phyloP scores from a whole-genome alignment of 1,140 invertebrate genomes.

The Drosophila persimilis region DNA sequence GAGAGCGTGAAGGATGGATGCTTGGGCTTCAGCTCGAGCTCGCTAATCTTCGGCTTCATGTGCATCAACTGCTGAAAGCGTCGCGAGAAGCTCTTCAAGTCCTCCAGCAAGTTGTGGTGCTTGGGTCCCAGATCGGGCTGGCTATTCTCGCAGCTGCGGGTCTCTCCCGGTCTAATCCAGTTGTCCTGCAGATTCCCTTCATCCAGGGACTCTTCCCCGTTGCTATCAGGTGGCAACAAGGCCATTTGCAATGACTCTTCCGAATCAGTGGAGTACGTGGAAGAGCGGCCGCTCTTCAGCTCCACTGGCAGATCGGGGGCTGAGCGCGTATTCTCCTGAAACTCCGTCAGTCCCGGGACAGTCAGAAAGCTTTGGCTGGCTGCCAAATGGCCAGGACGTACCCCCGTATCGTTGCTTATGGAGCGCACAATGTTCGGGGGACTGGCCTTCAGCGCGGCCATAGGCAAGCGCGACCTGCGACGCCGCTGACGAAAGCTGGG shows the following conservation, averaged over 20 bases:
- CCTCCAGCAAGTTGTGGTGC: conserved; percentile 63
- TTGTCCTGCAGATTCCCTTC: conserved; percentile 64
- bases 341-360: conserved; percentile 50
- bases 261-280: conserved; percentile 59
- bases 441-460: conserved; percentile 24
- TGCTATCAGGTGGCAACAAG: conserved; percentile 42
- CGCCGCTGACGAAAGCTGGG: conserved; percentile 30
- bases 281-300: conserved; percentile 28
- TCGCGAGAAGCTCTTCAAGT: conserved; percentile 68
- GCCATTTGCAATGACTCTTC: conserved; percentile 53
- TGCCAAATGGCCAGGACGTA: conserved; percentile 30
- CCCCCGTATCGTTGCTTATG: conserved; percentile 83
- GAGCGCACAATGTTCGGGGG: conserved; percentile 83
- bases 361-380: conserved; percentile 38
- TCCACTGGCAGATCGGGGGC: conserved; percentile 56
- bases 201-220: conserved; percentile 39
- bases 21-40: conserved; percentile 8
- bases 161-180: conserved; percentile 79
- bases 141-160: conserved; percentile 64
- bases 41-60: conserved; percentile 28
- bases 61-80: conserved; percentile 65
- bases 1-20: conserved; percentile 29
- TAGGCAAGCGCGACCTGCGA: conserved; percentile 45
- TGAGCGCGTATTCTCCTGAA: conserved; percentile 58
- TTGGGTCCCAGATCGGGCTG: conserved; percentile 57